Conservation (phyloP, 2,888 invertebrate genomes). For the Chymomyza caudatula region DNA sequence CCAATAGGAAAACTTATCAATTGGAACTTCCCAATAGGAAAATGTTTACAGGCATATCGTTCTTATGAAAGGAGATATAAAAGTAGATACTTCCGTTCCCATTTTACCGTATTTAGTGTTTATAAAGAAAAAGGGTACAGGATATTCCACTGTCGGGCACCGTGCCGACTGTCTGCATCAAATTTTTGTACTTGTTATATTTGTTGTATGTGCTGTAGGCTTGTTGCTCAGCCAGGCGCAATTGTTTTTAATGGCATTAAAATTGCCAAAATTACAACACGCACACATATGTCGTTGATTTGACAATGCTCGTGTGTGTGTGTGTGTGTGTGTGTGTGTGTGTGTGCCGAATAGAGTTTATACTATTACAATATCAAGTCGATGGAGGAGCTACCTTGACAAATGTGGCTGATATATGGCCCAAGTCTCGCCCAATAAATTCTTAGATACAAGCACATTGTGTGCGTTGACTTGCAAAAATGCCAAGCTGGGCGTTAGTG, state of each 20-base stretch:
- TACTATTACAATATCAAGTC: not conserved
- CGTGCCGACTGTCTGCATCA: too few relatives aligned
- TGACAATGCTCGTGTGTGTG: conserved; percentile 42
- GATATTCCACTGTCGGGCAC: too few relatives aligned
- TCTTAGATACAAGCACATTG: conserved; percentile 17
- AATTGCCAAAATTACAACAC: conserved; percentile 68
- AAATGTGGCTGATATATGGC: conserved; percentile 55
- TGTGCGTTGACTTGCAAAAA: conserved; percentile 52
- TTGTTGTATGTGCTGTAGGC: not conserved
- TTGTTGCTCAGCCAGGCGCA: not conserved
- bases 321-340: not conserved
- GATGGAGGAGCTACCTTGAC: not conserved
- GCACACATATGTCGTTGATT: conserved; percentile 23
- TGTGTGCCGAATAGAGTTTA: too few relatives aligned
- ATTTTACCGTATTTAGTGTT: too few relatives aligned
- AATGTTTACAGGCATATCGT: too few relatives aligned
- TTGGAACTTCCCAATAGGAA: too few relatives aligned
- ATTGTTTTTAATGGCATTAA: conserved; percentile 68
- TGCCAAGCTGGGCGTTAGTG: conserved; percentile 8
- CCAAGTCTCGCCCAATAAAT: conserved; percentile 61
- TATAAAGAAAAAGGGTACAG: too few relatives aligned
- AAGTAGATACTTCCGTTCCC: too few relatives aligned
- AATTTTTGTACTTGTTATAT: not conserved
- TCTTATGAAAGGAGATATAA: too few relatives aligned
- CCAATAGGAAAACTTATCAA: too few relatives aligned